Evolutionary conservation across 2,888 invertebrate genomes (phyloP).

Genomic region (Coelinius sp.): DNA sequence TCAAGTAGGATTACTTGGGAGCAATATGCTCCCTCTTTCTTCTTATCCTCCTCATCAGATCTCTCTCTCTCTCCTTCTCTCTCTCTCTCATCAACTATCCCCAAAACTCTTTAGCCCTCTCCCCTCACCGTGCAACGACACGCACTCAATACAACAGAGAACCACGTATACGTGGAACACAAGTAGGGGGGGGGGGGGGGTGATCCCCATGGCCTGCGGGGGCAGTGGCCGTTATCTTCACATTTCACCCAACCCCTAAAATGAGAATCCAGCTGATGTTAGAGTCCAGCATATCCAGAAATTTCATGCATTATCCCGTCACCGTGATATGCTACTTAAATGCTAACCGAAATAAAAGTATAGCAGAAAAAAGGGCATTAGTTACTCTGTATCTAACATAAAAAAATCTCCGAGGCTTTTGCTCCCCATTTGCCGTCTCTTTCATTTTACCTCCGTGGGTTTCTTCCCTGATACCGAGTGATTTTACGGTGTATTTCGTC

Average conservation of each 20-base stretch:
- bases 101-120: constrained; percentile 4
- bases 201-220: constrained; percentile 52
- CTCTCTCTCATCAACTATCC: constrained; percentile 1
- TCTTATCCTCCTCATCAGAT: constrained; percentile 37
- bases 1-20: constrained; percentile 68
- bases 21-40: constrained; percentile 66
- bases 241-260: constrained; percentile 51
- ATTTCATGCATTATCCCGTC: not conserved
- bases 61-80: constrained; percentile 29
- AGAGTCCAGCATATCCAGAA: constrained; percentile 23
- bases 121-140: constrained; percentile 32
- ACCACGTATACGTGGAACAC: constrained; percentile 40
- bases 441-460: not conserved
- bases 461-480: constrained; percentile 5
- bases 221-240: constrained; percentile 61
- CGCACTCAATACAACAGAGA: constrained; percentile 23
- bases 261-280: constrained; percentile 56
- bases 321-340: not conserved
- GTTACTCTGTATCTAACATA: too few relatives aligned
- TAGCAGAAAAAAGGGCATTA: too few relatives aligned
- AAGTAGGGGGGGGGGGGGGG: constrained; percentile 30
- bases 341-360: too few relatives aligned
- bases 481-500: constrained; percentile 1
- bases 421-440: not conserved
- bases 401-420: not conserved